Evolutionary conservation across 1,140 invertebrate species (phyloP), one percentile per base, ranked within the genome.

Genomic region (Chelonus insularis): DNA sequence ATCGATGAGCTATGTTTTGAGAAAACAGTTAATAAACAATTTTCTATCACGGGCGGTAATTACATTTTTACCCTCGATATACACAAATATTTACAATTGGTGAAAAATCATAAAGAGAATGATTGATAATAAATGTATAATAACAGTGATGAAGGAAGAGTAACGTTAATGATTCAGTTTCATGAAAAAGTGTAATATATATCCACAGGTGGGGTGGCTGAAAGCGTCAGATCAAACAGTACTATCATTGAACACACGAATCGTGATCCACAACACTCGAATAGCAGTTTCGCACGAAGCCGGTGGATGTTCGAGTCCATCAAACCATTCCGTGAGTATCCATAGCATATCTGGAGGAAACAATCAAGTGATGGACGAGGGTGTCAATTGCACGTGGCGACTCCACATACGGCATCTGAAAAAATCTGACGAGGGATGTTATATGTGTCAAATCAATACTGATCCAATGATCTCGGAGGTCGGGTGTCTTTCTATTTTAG

Each of bases 161-260:
- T n/a, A n/a, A n/a, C n/a, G 4, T 9, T 12, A 52, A 21, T 2
- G 14, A 55, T 25, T 34, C 37, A 4, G 5, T 48, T 21, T 34
- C 23, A 37, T 62, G 18, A 1, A 60, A 4, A 5, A 18, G 50
- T 48, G 29, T 47, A 55, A 52, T 62, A 57, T 57, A 39, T 56
- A 63, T 76, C 83, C 80, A 14, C 77, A 96, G 94, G 92, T 96
- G 20, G 93, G 91, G n/a, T 96, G 93, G 93, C 85, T 96, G 68
- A 86, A 90, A 69, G 91, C 89, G 0, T 92, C 94, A 67, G 92
- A 94, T 73, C 92, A 95, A 78, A 95, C 92, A 9, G 91, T 96
- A 21, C 82, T 95, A 12, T 92, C 92, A 0, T 80, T 95, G 1
- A 91, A 94, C 74, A 91, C 89, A 12, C 85, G 88, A 29, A 91